Conservation (phyloP, 1,140 invertebrate genomes). For the Patella vulgata region DNA sequence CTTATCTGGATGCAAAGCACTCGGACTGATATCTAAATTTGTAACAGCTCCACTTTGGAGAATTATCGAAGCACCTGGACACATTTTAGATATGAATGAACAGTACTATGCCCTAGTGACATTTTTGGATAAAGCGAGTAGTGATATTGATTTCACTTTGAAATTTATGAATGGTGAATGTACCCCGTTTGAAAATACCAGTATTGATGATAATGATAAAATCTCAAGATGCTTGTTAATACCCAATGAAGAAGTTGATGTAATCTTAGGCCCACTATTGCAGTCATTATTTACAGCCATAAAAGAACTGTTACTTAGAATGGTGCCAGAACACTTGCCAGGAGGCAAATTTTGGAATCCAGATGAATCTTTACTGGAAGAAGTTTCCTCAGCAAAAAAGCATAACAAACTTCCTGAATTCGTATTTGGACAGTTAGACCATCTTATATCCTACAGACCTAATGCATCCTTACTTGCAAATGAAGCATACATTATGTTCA, state of each 20-base stretch:
- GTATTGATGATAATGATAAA: constrained; percentile 3
- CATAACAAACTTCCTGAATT: no score
- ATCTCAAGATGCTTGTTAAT: background rate
- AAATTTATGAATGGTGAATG: no score
- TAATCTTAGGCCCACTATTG: background rate
- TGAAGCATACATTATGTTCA: no score
- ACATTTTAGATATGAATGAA: constrained; percentile 7
- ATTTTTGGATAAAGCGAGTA: no score
- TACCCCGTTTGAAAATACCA: no score
- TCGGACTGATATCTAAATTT: constrained; percentile 6
- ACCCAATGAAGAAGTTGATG: background rate
- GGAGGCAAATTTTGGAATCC: constrained; percentile 11
- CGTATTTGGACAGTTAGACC: no score
- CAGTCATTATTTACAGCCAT: constrained; percentile 13
- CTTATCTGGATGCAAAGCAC: constrained; percentile 8
- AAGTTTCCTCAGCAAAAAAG: constrained; percentile 9
- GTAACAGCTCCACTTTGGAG: constrained; percentile 9
- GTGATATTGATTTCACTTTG: background rate
- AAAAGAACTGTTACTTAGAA: constrained; percentile 11
- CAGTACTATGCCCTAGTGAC: background rate
- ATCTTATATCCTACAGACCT: no score
- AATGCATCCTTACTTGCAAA: no score
- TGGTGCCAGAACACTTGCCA: constrained; percentile 16
- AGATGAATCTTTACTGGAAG: background rate
- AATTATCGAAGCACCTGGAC: background rate